Base-by-base conservation (phyloP, 2,113 vertebrate genomes). In the Scopus umbretta region DNA sequence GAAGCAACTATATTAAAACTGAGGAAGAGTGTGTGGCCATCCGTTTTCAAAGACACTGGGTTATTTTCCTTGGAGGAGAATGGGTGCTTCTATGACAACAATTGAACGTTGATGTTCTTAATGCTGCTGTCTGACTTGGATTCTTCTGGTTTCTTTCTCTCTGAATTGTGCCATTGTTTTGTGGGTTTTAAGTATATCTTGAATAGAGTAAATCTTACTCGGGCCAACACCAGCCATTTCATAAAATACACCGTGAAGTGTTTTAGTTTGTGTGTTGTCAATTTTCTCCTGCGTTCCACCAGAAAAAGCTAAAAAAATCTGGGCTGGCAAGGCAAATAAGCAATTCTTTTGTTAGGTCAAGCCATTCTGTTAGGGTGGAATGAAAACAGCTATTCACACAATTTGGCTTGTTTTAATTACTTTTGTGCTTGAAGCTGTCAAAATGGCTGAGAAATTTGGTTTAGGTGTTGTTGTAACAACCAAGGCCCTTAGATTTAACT, bases 401-500 rank as follows among this genome's bases (percentile, higher is more conserved):
- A 26, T 80, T 85, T 92, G 81, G 45, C 83, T 89, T 96, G 70
- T 81, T 95, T 89, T 91, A 95, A 96, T 96, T 94, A 87, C 47
- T 91, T 96, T 56, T 61, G 73, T 95, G 91, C 66, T 78, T 66
- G 71, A 94, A 76, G 90, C 67, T 92, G 82, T 92, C 80, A 75
- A 80, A 85, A 88, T 65, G 83, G 47, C 79, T 53, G 73, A 80
- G 73, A 90, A 78, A 63, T 40, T 63, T 58, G 65, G 32, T 58
- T 91, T 90, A 29, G n/a, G 74, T 74, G 72, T 65, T 94, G 82
- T 93, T 96, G 59, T 87, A 92, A 84, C 61, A 88, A 84, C 80
- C 59, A 58, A 25, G 27, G 63, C n/a, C 42, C 40, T 93, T 78
- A 80, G 20, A 45, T 47, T 61, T 38, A 43, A 26, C 52, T 55